phyloP scores from a whole-genome alignment of 2,797 vertebrate genomes.

The Rhynchonycteris naso region DNA sequence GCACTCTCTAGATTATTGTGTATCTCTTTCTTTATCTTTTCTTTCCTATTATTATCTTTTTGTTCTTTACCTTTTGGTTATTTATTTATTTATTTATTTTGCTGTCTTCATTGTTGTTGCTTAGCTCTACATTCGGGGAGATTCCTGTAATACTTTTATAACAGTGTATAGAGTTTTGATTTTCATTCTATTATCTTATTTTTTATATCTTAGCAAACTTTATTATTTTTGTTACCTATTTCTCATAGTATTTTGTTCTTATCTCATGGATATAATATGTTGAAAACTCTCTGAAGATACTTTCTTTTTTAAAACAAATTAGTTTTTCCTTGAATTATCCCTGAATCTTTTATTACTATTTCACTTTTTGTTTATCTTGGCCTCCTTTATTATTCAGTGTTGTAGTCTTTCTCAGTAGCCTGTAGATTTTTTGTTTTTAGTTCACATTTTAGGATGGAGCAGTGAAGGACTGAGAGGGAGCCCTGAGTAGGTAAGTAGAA shows the following conservation, averaged over 20 bases:
- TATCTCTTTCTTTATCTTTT: not conserved
- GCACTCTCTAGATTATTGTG: not conserved
- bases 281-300: not conserved
- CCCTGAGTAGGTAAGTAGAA: not conserved
- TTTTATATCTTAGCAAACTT: not conserved
- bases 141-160: not conserved
- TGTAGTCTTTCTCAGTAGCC: not conserved
- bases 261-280: not conserved
- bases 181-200: not conserved
- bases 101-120: not conserved
- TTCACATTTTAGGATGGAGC: not conserved
- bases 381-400: not conserved
- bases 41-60: not conserved
- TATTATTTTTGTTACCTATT: not conserved
- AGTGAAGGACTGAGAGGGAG: not conserved
- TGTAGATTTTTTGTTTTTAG: not conserved
- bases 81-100: not conserved
- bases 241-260: not conserved
- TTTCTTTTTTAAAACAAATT: not conserved
- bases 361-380: not conserved
- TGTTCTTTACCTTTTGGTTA: not conserved
- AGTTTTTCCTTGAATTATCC: not conserved
- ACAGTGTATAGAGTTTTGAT: not conserved
- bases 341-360: not conserved
- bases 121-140: not conserved